Conservation (phyloP, 2,113 vertebrate species). For the Paramisgurnus dabryanus region DNA sequence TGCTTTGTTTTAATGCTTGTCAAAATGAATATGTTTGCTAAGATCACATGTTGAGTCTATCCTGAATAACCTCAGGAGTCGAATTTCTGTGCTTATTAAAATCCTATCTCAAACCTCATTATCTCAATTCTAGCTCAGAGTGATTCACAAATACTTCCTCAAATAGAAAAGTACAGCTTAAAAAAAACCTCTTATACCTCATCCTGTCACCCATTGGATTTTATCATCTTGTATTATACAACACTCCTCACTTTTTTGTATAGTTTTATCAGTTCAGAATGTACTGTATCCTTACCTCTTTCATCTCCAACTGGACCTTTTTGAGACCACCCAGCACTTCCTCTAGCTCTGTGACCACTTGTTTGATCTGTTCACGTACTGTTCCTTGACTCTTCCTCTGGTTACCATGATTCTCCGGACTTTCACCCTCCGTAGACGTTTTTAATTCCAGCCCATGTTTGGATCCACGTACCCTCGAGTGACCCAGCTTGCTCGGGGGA, state of each 20-base stretch:
- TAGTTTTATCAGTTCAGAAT: not conserved
- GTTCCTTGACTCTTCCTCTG: conserved; percentile 60
- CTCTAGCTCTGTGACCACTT: conserved; percentile 77
- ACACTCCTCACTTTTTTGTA: too few species aligned
- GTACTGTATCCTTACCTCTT: conserved; percentile 70
- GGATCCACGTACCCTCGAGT: conserved; percentile 47
- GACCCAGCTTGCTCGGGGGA: conserved; percentile 65
- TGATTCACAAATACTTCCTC: not conserved
- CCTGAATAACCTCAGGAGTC: not conserved
- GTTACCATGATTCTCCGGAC: conserved; percentile 52
- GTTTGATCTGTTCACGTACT: conserved; percentile 75
- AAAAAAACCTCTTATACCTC: not conserved
- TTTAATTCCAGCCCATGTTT: conserved; percentile 13
- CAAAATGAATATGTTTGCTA: conserved; percentile 22
- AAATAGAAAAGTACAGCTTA: not conserved
- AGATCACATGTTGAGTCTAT: conserved; percentile 5
- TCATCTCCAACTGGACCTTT: conserved; percentile 80
- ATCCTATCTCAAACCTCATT: not conserved
- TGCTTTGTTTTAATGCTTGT: conserved; percentile 1
- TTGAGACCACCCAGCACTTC: conserved; percentile 77
- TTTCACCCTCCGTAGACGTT: conserved; percentile 22
- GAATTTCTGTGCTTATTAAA: not conserved
- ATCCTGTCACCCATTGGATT: not conserved
- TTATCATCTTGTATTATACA: not conserved
- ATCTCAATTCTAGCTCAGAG: not conserved